Base-by-base conservation (phyloP, 1,140 invertebrate genomes). In the Drosophila pseudoananassae region DNA sequence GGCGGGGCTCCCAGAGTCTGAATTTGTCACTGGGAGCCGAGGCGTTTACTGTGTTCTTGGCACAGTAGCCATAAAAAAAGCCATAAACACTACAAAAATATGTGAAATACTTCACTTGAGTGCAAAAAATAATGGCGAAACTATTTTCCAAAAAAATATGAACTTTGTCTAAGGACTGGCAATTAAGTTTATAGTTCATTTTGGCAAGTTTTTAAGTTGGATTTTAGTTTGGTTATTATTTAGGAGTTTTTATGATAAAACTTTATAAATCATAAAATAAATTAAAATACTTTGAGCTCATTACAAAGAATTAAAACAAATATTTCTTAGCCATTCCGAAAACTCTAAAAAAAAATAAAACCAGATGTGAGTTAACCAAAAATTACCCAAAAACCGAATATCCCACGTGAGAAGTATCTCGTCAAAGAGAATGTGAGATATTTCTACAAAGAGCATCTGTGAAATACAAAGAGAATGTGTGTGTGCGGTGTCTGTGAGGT, bases 11-110 rank as follows among this genome's bases (percentile, higher is more conserved):
- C 15, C 25, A 52, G 31, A 52, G 59, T 40, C 59, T 27, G 59
- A 65, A 52, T 66, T 64, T 66, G 63, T 66, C 63, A 59, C 58
- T 59, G 46, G n/a, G 7, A 43, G 45, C 46, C 58, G 31, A 74
- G 52, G 77, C 66, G 49, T 58, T 47, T 33, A 50, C 29, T 64
- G 58, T 64, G 59, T 55, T 58, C 52, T 75, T 54, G 57, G 64
- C 70, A 74, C 76, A 74, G 69, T 74, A 53, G 57, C 76, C 25
- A 38, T 66, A 59, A 65, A 58, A 78, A 43, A 66, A 43, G 40
- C 10, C 40, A 57, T 52, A 31, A 81, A 76, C 52, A 61, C 47
- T 38, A 58, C 10, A 40, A 60, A 74, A 68, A 63, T 43, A 63
- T 47, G 50, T 33, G 50, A 64, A 63, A 55, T 49, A 53, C 49